Percentiles rank a stretch among this genome's conserved stretches.
These are phyloP conservation scores for Stictonetta naevosa DNA, from an alignment of 2,113 vertebrate species.

Conservation along the genomic window DNA sequence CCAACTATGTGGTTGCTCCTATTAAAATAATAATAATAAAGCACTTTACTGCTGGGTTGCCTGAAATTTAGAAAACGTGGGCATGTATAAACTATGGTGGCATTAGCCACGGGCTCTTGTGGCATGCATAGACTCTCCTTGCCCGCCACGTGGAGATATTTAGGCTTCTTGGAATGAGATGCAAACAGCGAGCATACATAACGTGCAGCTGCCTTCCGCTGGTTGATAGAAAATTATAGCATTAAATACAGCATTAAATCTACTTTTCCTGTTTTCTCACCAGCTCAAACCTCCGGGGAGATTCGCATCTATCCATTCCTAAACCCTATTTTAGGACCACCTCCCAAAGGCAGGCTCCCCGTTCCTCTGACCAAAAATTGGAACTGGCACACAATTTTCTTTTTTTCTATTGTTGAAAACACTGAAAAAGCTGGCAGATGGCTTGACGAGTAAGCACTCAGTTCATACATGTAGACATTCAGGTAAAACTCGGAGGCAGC, in stretches of 20 bases:
- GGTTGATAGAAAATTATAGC: neutral
- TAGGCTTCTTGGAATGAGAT: neutral
- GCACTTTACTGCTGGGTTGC: neutral
- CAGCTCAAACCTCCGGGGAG: neutral
- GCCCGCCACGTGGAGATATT: neutral
- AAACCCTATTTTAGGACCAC: neutral
- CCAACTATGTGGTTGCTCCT: neutral
- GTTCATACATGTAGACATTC: neutral
- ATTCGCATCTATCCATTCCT: neutral
- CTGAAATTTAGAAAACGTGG: neutral
- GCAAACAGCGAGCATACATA: no score
- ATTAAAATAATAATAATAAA: neutral
- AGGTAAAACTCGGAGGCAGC: neutral
- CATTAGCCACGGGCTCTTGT: rapidly evolving
- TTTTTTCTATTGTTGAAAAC: neutral
- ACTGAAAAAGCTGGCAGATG: neutral
- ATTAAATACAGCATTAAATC: neutral
- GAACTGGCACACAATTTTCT: neutral
- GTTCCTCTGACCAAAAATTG: neutral
- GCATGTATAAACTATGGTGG: neutral
- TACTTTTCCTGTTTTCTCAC: neutral
- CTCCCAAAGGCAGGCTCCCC: neutral
- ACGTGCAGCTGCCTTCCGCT: neutral
- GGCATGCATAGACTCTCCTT: neutral
- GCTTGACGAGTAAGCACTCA: neutral